A percentile compares a stretch with the other conserved stretches of the same genome.
phyloP scores from a whole-genome alignment of 1,140 invertebrate genomes.

The Aphidius ervi region DNA sequence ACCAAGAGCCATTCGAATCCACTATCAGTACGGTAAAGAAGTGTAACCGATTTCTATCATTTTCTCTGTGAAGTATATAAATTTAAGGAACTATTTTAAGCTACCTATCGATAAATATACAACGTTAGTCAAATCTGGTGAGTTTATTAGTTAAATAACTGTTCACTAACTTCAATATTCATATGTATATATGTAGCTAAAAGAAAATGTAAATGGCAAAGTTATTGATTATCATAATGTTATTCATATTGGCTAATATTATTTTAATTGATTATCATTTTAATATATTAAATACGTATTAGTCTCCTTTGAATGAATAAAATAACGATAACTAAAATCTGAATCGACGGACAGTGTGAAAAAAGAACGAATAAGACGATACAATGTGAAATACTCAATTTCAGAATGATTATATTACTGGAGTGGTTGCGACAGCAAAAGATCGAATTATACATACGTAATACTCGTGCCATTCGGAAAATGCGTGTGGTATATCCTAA shows the following conservation, averaged over 20 bases:
- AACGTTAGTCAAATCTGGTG: neutral
- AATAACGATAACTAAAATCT: too few relatives aligned
- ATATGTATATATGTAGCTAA: neutral
- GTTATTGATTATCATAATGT: too few relatives aligned
- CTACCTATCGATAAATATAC: neutral
- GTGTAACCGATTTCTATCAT: constrained; percentile 21
- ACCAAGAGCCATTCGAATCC: constrained; percentile 52
- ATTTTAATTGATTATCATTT: too few relatives aligned
- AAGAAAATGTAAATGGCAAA: neutral
- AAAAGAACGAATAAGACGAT: neutral
- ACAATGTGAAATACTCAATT: neutral
- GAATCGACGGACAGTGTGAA: constrained; percentile 27
- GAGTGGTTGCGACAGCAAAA: neutral
- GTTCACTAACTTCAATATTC: constrained; percentile 22
- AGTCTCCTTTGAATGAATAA: neutral
- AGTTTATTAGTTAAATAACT: constrained; percentile 13
- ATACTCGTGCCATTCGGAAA: constrained; percentile 31
- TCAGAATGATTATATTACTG: neutral
- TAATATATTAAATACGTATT: too few relatives aligned
- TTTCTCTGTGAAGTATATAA: neutral
- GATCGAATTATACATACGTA: constrained; percentile 30
- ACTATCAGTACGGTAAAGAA: constrained; percentile 52
- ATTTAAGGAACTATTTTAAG: constrained; percentile 5
- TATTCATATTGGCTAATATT: too few relatives aligned
- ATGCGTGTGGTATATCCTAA: constrained; percentile 44